Base-by-base conservation (phyloP, 2,797 vertebrate genomes). In the Tinamus major region DNA sequence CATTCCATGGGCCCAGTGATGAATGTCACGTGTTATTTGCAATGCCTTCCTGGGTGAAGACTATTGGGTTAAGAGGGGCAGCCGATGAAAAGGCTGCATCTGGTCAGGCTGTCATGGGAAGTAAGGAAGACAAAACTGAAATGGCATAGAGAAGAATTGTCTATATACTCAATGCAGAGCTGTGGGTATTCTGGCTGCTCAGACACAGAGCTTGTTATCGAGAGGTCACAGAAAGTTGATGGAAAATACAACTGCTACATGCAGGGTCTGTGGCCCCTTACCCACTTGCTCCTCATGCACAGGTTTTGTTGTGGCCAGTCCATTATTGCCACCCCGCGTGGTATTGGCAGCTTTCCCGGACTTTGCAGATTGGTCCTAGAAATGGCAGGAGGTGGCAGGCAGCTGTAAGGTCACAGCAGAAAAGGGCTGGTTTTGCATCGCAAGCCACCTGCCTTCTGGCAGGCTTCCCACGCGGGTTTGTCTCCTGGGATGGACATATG, bases 361-460 rank as follows among this genome's bases (percentile, higher is more conserved):
- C 51, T 51, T 51, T 48, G 17, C 76, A 42, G 76, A 29, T 37
- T 62, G 65, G 44, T 37, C 3, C 4, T 2, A n/a, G 33, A 6
- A 35, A 0, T 16, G 69, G 42, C 63, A 65, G 82, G 35, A 39
- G 55, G 41, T 41, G 15, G 14, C 37, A 16, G 84, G 63, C 3
- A 81, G 72, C 20, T 59, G 79, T 37, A 2, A 56, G 37, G 35
- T 31, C 1, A 3, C 41, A 33, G n/a, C 12, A 29, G 29, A 33
- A 31, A 18, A 14, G 8, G 33, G 13, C 4, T 61, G 48, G 13
- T 41, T 87, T 27, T 61, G 48, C 33, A 49, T 37, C 31, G 33
- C 14, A 41, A 58, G 68, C 85, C 90, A 88, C 80, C 86, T 79
- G 87, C 48, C 59, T 79, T 48, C 72, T 84, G 93, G 78, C 74